Base-by-base conservation (phyloP, 2,797 vertebrate genomes). In the Halcyon chelicuti region DNA sequence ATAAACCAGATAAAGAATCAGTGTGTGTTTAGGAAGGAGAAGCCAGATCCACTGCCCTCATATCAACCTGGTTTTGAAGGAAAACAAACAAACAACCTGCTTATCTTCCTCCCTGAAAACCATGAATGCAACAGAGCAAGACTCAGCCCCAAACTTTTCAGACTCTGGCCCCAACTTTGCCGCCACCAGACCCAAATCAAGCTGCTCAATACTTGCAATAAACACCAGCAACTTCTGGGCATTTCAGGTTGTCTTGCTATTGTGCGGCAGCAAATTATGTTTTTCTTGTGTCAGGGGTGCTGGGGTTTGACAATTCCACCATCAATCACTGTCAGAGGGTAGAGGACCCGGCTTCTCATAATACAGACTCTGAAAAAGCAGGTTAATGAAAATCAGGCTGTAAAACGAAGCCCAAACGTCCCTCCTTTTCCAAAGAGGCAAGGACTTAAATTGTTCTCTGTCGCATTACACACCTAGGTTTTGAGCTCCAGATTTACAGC, bases 341-440 rank as follows among this genome's bases (percentile, higher is more conserved):
- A 96, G 93, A 95, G 77, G 88, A 95, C 92, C 77, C 28, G 51
- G 71, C 89, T 97, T 97, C 97, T 98, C 96, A 90, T 95, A 96
- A 97, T 84, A 91, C 91, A 49, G 26, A 91, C 90, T 93, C 94
- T 95, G 94, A 96, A 97, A 97, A 98, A 90, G 68, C 44, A 67
- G 90, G 97, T 98, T 98, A 98, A 98, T 98, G 97, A 98, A 98
- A 98, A 96, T 97, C 67, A 94, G 97, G 93, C 93, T 97, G 89
- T 77, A 93, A 98, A 96, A 97, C 82, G 47, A 96, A 71, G 94
- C 89, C 97, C 92, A 93, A 98, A 97, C 85, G 85, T 96, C 94
- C 93, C 95, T 91, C 96, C 90, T 96, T 96, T 93, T 67, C 76
- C 72, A 93, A 96, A 96, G 95, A 96, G 80, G 86, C 62, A 86